Conservation (phyloP, 2,113 vertebrate genomes). For the Melospiza melodia region DNA sequence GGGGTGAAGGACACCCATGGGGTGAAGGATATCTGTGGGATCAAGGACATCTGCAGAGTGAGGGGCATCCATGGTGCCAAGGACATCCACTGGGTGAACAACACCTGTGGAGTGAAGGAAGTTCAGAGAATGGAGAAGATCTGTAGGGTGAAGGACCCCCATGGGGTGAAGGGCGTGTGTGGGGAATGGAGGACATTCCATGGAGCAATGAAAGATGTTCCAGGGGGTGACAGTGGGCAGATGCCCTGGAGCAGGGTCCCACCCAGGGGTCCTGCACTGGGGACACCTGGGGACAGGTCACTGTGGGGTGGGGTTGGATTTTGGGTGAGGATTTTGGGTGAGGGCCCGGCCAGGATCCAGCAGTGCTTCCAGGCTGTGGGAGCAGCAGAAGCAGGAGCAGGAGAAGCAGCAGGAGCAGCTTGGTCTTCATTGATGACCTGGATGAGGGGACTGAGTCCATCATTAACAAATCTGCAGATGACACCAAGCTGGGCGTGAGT, state of each 20-base stretch:
- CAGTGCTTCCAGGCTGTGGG: not conserved
- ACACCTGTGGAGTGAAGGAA: not conserved
- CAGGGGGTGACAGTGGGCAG: not conserved
- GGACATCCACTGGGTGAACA: fast-evolving
- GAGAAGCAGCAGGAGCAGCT: not conserved
- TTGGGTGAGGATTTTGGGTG: not conserved
- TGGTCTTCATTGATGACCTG: no score
- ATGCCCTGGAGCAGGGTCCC: not conserved
- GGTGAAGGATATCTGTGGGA: fast-evolving
- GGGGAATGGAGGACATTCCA: not conserved
- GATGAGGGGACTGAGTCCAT: no score
- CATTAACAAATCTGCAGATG: no score
- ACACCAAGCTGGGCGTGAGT: no score
- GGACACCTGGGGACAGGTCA: fast-evolving
- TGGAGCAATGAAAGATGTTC: not conserved
- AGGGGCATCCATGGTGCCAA: not conserved
- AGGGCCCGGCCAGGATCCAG: fast-evolving
- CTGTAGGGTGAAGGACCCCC: not conserved
- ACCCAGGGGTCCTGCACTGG: fast-evolving
- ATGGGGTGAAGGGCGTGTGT: fast-evolving
- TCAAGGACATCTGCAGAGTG: fast-evolving
- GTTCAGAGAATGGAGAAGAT: not conserved
- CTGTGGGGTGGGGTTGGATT: not conserved
- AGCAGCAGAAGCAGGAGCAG: no score
- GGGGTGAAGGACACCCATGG: fast-evolving